Base-by-base conservation (phyloP, 1,140 invertebrate genomes). In the Paralvinella palmiformis region DNA sequence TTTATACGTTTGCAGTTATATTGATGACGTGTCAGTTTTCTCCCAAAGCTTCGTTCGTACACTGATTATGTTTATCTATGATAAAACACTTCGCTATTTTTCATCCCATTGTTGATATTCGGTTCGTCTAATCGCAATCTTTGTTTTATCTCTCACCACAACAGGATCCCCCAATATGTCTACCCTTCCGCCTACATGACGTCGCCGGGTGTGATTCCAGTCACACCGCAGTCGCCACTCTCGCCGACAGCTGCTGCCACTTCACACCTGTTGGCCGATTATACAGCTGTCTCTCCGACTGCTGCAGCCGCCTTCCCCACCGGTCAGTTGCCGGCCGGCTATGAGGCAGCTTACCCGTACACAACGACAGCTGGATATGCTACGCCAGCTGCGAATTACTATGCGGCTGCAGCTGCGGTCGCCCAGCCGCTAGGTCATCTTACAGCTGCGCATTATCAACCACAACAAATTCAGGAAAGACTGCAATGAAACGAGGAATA, bases 221-320 rank as follows among this genome's bases (percentile, higher is more conserved):
- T 60, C 36, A 45, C 24, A 7, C 86, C 86, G 62, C 77, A 84
- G 33, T 78, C 81, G 52, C 63, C 87, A 86, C 72, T 89, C 62
- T 86, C 85, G 71, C 87, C 89, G 75, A 87, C 88, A 1, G 87
- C 87, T 32, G 87, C 88, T 1, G 83, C 88, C 13, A 67, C 72
- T 5, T 69, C 72, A 1, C 87, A 86, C 15, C 87, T 87, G 2
- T 86, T 87, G 2, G 86, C 88, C 7, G 63, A 50, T 74, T 88
- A 89, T 75, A 24, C 27, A 32, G 58, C 33, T 6, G 33, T 22
- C 24, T 32, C 58, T 37, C 33, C 33, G 5, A 29, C 85, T 63
- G 81, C 82, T 17, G 63, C 68, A 24, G 29, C 55, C 3, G 22
- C 41, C 1, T 41, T 10, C 37, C 10, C 10, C 37, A 10, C 10